phyloP scores from a whole-genome alignment of 2,888 invertebrate species.

The Xestobium rufovillosum region DNA sequence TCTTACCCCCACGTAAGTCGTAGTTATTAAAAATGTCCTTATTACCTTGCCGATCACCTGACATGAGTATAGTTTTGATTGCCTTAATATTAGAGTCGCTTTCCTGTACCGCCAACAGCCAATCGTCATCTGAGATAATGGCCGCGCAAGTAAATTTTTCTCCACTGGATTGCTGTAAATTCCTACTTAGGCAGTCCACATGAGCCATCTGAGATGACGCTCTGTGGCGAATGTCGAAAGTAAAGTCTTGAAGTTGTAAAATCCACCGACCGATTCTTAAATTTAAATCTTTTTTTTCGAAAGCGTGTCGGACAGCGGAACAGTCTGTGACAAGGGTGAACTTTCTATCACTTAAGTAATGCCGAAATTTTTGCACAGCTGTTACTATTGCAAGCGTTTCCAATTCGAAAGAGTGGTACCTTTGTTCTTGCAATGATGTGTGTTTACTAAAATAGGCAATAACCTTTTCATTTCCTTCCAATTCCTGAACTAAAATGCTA shows the following conservation, averaged over 20 bases:
- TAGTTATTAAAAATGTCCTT: too few relatives aligned
- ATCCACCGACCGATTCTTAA: slow-evolving; percentile 14
- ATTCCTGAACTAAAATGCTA: slow-evolving; percentile 4
- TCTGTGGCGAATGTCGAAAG: slow-evolving; percentile 7
- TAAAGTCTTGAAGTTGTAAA: slow-evolving; percentile 10
- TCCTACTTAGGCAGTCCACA: slow-evolving; percentile 10
- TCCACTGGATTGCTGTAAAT: too few relatives aligned
- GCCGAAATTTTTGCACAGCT: slow-evolving; percentile 10
- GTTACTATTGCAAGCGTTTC: slow-evolving; percentile 19
- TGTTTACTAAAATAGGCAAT: slow-evolving; percentile 30
- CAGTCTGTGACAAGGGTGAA: slow-evolving; percentile 20
- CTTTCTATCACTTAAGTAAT: slow-evolving; percentile 12
- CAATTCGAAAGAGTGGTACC: slow-evolving; percentile 19
- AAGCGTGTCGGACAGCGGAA: slow-evolving; percentile 11
- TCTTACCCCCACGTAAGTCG: too few relatives aligned
- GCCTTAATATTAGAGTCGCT: too few relatives aligned
- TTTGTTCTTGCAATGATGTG: slow-evolving; percentile 22
- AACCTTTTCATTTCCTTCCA: slow-evolving; percentile 11
- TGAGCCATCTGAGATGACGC: slow-evolving; percentile 11
- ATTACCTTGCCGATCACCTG: too few relatives aligned
- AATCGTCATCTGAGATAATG: not conserved
- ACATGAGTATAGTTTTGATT: too few relatives aligned
- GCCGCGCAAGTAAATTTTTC: too few relatives aligned
- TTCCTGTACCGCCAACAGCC: not conserved
- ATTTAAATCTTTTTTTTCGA: slow-evolving; percentile 16